Evolutionary conservation across 2,113 vertebrate genomes (phyloP), one percentile per base, ranked within the genome.

Genomic region (Heloderma charlesbogerti): DNA sequence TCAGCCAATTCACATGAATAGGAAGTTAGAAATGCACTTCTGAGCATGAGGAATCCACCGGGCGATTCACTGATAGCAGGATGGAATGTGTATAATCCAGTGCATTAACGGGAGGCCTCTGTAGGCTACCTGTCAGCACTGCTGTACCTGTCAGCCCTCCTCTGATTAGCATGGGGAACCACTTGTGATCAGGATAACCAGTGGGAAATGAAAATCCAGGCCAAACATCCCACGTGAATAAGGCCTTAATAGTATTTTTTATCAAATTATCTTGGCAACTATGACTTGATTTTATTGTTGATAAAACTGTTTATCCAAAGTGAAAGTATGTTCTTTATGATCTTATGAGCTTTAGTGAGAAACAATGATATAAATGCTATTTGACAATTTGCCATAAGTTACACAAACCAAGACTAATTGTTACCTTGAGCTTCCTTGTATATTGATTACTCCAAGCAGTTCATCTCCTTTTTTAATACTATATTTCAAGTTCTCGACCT

Each of bases 311-410:
- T 79, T 51, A 51, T 45, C 43, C 22, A 27, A 78, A 78, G 16
- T 51, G 7, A 48, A 8, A 79, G 5, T 51, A 15, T 75, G 37
- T 16, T 74, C 3, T 84, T 84, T 43, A 29, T 84, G 25, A 29
- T 51, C 5, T 43, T 48, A n/a, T 51, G 5, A 90, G 92, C 94
- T 87, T 95, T 94, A 93, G 89, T 80, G 90, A 89, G 90, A 90
- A 95, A 66, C 63, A 45, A 8, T 16, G 6, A 48, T 86, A 34
- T 86, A 71, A 86, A 48, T 86, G 15, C 43, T 48, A 27, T 79
- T 20, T 48, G 84, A 86, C 43, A 86, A 15, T 16, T 48, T 86
- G 40, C 27, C 43, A 86, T 3, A 67, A 85, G 95, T 95, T 96
- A 94, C 91, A 88, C 89, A 45, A 78, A 45, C 16, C 22, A 45